phyloP scores from a whole-genome alignment of 1,140 invertebrate genomes.

The Formica exsecta region DNA sequence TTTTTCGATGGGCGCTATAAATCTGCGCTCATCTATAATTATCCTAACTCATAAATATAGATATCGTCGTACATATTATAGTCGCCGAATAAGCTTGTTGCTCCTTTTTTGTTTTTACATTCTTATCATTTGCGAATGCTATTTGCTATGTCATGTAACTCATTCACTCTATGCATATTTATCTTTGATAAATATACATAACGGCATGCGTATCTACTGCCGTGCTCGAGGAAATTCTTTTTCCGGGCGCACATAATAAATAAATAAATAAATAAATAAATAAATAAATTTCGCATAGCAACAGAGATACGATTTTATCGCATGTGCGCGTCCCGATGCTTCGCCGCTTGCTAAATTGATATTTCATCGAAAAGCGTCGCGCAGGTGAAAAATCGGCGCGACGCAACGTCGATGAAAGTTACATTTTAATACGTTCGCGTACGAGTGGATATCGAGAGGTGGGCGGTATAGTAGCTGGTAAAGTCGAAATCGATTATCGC shows the following conservation, averaged over 20 bases:
- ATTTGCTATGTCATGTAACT: constrained; percentile 25
- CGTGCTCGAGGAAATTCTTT: constrained; percentile 7
- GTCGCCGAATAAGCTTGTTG: constrained; percentile 7
- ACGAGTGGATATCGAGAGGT: neutral
- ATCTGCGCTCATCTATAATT: neutral
- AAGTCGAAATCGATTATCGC: constrained; percentile 76
- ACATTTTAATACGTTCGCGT: constrained; percentile 59
- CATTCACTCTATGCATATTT: constrained; percentile 33
- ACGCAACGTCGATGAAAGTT: constrained; percentile 37
- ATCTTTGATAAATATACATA: neutral
- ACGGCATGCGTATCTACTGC: neutral
- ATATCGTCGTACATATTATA: neutral
- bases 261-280: constrained; percentile 38
- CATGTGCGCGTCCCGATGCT: constrained; percentile 12
- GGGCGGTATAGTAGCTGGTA: constrained; percentile 15
- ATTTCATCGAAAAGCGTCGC: constrained; percentile 31
- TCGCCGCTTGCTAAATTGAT: constrained; percentile 33
- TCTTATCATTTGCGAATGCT: constrained; percentile 2
- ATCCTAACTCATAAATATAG: constrained; percentile 15
- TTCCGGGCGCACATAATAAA: constrained; percentile 20
- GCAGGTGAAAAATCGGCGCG: constrained; percentile 27
- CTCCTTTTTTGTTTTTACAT: neutral
- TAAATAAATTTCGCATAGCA: constrained; percentile 14
- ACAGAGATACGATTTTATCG: constrained; percentile 21
- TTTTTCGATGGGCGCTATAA: neutral